Evolutionary conservation across 2,113 vertebrate genomes (phyloP), one percentile per base, ranked within the genome.

Genomic region (Garra rufa): DNA sequence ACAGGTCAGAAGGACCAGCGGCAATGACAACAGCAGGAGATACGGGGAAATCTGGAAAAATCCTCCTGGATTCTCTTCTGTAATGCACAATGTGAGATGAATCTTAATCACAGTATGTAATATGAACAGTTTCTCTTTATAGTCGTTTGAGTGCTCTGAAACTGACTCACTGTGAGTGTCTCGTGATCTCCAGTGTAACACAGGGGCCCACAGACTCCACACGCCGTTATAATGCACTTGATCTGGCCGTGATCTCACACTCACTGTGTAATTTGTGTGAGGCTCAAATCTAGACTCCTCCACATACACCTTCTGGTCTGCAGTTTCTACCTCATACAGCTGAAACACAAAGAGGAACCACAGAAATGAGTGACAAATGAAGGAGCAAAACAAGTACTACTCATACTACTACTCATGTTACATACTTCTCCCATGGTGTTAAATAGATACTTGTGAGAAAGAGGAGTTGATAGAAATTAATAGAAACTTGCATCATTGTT

Each of bases 201-300:
- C 83, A 38, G 88, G 57, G 55, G 96, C 95, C 97, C 97, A 99
- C 9, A 93, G 91, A 0, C 98, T 98, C 97, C 98, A 99, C 13
- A 93, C 86, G 1, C 97, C 96, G 0, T 15, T 11, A 10, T 90
- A 96, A 0, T 0, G 0, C 0, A 0, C 26, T 38, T 83, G 41
- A n/a, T 76, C 26, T 1, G 88, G 91, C 13, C 77, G 82, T 65
- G 96, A 94, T 6, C 95, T 95, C 30, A 98, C 92, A 11, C 92
- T 89, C 14, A 93, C 95, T 15, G 81, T 2, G 0, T 97, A 98
- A 46, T 88, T 26, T 0, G 89, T 46, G 4, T 91, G 91, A 0
- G 90, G 76, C 46, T 6, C 61, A 10, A 99, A 83, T 0, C 92
- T 83, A 0, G 69, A 0, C 8, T 88, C 88, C 17, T 93, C 91